Evolutionary conservation across 2,888 invertebrate genomes (phyloP), one percentile per base, ranked within the genome.

Genomic region (Villa cingulata): DNA sequence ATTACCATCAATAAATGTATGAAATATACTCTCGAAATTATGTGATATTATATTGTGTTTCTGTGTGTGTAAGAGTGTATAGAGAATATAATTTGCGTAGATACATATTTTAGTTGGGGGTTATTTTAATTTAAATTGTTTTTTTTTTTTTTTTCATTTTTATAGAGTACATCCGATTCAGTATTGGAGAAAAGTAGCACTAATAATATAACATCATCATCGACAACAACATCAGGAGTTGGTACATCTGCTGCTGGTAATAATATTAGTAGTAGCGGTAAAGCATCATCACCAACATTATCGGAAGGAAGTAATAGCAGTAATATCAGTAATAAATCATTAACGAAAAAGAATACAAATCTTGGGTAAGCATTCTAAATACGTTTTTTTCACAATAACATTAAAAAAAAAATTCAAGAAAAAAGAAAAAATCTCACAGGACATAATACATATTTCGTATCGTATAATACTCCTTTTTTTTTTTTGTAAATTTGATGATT

Each of bases 151-250:
- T 49, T 37, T 53, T 10, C 41, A 27, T 59, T 55, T 50, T 68
- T 68, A 5, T 68, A 78, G 76, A 77, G 75, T 62, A 72, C 77
- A 49, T 77, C 77, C 41, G 81, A 81, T 58, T 75, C 78, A 1
- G 70, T 76, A 48, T 70, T 75, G 57, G 66, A 68, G 50, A 68
- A 63, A 48, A 64, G 58, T 56, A 62, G 19, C 36, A 29, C 15
- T 39, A 15, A 12, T 15, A 48, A 62, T 56, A 59, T 56, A 48
- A 59, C 58, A 47, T 52, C 59, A 37, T 54, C 51, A 51, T 55
- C 58, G 51, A 53, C 58, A 44, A 56, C 53, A 46, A 52, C 55
- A 45, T 49, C 55, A 45, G 51, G 12, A 20, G 19, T 32, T 34
- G 49, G 49, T 12, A 46, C 40, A 16, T 41, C 29, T 37, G n/a